Percentiles rank a stretch among this genome's conserved stretches.
These are phyloP conservation scores for Natrix natrix DNA, from an alignment of 2,797 vertebrate genomes.

Conservation along the genomic window DNA sequence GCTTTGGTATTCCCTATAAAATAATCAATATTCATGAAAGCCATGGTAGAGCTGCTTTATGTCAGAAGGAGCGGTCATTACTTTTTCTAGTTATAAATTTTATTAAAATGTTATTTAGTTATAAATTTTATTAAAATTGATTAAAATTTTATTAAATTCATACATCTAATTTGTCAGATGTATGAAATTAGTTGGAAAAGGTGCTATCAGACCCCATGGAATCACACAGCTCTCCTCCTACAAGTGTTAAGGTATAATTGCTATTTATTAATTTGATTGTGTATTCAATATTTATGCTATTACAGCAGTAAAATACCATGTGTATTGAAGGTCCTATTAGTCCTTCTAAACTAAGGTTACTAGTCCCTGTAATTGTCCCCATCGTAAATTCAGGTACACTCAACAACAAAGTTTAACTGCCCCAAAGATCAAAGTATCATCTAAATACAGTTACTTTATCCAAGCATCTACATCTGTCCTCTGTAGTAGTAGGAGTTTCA, in stretches of 20 bases:
- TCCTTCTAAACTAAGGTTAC: not conserved
- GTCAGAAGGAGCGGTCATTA: not conserved
- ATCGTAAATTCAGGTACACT: not conserved
- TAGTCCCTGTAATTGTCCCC: not conserved
- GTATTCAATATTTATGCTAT: not conserved
- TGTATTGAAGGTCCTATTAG: not conserved
- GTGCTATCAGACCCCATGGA: not conserved
- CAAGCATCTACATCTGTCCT: not conserved
- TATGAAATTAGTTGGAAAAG: not conserved
- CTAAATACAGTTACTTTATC: not conserved
- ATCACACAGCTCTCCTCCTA: not conserved
- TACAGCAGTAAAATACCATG: not conserved
- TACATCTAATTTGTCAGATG: not conserved
- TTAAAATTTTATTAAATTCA: no score
- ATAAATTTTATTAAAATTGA: not conserved
- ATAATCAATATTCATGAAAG: not conserved
- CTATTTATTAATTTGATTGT: not conserved
- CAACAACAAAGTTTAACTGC: not conserved
- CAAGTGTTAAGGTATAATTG: not conserved
- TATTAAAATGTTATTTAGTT: not conserved
- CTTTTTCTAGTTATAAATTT: not conserved
- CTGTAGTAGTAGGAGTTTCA: not conserved
- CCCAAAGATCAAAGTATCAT: not conserved
- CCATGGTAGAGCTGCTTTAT: not conserved
- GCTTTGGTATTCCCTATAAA: accelerated